Evolutionary conservation across 2,888 invertebrate species (phyloP), one percentile per base, ranked within the genome.

Genomic region (Agriopis leucophaearia): DNA sequence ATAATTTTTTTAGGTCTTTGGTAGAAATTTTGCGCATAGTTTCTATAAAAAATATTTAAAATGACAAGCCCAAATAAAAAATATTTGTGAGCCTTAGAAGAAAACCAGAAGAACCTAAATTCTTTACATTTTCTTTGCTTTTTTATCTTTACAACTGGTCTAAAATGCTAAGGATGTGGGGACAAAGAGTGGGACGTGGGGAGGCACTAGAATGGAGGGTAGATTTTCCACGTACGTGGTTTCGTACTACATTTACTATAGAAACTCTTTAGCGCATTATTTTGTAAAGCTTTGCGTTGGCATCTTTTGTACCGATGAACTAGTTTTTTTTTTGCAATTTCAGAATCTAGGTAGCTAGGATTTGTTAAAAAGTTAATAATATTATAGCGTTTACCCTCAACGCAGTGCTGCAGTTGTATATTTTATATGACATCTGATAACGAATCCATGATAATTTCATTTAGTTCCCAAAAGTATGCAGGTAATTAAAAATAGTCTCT

Each of bases 161-260:
- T 76, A 70, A 70, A 77, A 74, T 66, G 64, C 64, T 64, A 66
- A 68, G 73, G 72, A 80, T 76, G 78, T 74, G 70, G 69, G 68
- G 74, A 47, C 27, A 1, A n/a, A 45, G 35, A 36, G 58, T 70
- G 77, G 3, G 27, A 72, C 74, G 44, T 13, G 8, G 78, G 75
- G 75, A 74, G 76, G 80, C 78, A 82, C 82, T 85, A 83, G 81
- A 88, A 83, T 81, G 81, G 80, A 87, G 87, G 81, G 84, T 82
- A 86, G 50, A 45, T 66, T 61, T 84, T 88, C 86, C 82, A 82
- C 76, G 54, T 48, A 7, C 44, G 78, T 77, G 74, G 79, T 79
- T 78, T 76, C 74, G 77, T 83, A 82, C 81, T 79, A 84, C 82
- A 80, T 79, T 80, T 81, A 83, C 77, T 56, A 16, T 59, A 60